Percentiles rank a stretch among this genome's conserved stretches.
Conservation (phyloP, 2,113 vertebrate species). For the Calypte anna region DNA sequence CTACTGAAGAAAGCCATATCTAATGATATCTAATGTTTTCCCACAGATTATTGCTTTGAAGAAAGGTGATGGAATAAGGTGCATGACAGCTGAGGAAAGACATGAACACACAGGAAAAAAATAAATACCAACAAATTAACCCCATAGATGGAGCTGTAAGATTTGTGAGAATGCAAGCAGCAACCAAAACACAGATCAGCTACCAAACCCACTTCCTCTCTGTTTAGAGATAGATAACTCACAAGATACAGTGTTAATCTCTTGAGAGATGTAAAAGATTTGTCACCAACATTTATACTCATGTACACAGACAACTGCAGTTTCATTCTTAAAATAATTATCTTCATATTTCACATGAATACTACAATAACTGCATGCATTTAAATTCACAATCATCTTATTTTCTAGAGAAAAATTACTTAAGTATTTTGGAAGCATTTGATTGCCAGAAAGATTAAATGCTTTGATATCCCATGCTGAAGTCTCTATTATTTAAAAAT, state of each 20-base stretch:
- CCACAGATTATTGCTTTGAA: neutral
- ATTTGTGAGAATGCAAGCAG: neutral
- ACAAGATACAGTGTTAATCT: neutral
- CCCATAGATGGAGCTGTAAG: neutral
- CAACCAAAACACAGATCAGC: neutral
- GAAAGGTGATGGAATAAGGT: neutral
- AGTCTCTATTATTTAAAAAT: neutral
- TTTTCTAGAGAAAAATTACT: neutral
- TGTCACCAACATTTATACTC: neutral
- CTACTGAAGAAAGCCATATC: neutral
- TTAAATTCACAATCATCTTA: neutral
- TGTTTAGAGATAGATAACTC: neutral
- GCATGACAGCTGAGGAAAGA: neutral
- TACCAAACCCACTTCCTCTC: neutral
- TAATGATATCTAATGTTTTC: neutral
- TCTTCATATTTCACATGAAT: neutral
- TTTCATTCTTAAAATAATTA: neutral
- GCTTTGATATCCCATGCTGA: neutral
- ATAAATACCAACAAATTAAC: neutral
- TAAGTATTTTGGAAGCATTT: neutral
- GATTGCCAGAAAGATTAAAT: neutral
- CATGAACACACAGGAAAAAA: neutral
- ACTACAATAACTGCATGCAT: neutral
- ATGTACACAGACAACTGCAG: neutral
- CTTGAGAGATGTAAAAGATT: neutral